phyloP scores from a whole-genome alignment of 2,113 vertebrate species.

The Leptodactylus fuscus region DNA sequence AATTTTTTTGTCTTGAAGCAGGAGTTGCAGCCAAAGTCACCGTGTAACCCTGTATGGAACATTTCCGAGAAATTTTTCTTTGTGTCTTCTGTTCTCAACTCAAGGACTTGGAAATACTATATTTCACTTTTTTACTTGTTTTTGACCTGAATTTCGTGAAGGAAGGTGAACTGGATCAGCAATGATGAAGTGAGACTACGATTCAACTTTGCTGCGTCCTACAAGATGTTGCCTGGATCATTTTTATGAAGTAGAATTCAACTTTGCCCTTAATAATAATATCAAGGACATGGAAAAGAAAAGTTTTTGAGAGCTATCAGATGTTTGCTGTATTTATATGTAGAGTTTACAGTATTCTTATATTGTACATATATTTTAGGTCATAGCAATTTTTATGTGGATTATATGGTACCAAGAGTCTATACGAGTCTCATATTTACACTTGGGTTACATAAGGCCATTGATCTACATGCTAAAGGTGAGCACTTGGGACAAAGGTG shows the following conservation, averaged over 20 bases:
- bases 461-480: too few species aligned
- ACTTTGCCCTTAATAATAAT: neutral
- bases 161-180: neutral
- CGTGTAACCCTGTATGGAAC: too few species aligned
- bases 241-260: neutral
- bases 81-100: neutral
- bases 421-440: too few species aligned
- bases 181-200: neutral
- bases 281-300: neutral
- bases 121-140: neutral
- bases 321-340: too few species aligned
- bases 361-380: too few species aligned
- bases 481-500: too few species aligned
- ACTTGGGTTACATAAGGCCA: too few species aligned
- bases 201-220: neutral
- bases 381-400: too few species aligned
- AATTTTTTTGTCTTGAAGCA: too few species aligned
- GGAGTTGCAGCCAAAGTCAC: too few species aligned
- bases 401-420: too few species aligned
- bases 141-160: neutral
- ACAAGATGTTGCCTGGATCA: neutral
- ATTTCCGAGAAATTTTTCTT: neutral
- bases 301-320: neutral
- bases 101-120: neutral
- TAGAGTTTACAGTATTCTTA: too few species aligned